Evolutionary conservation across 2,888 invertebrate species (phyloP), one percentile per base, ranked within the genome.

Genomic region (Maniola hyperantus): DNA sequence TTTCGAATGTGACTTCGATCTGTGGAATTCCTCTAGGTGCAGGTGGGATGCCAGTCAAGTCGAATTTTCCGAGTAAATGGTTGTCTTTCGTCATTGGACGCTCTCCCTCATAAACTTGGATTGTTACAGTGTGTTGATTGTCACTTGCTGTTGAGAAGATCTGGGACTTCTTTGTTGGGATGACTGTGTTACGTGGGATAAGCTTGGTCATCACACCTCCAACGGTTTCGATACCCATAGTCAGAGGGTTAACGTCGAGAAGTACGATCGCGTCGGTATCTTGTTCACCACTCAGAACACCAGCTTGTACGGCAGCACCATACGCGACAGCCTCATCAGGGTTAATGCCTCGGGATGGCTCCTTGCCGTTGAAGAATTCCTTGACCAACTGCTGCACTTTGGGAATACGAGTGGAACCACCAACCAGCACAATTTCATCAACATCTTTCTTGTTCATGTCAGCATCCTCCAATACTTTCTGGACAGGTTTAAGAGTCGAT

Each of bases 1-100:
- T 98, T 89, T 98, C 98, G 80, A 98, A 98, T 0, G 97, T 97
- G 7, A 98, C 98, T 87, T 98, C 98, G 80, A 98, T 98, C 84
- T 98, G 98, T 53, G 98, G 98, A 69, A 98, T 97, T 71, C 98
- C 98, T 80, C 98, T 93, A 0, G 97, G 98, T 61, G 98, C 98
- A 53, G 99, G 98, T 69, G 99, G 99, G 79, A 99, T 99, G 71
- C 98, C 99, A 68, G 98, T 99, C 70, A 99, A 92, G 83, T 99
- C 99, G 91, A 99, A 99, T 91, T 99, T 99, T 72, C 99, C 99
- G 70, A 99, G 94, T 74, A 98, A 93, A 91, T 99, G 99, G 92
- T 99, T 99, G 92, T 99, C 99, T 92, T 99, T 99, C 74, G 99
- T 99, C 99, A 99, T 99, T 34, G 99, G 99, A 80, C 99, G 96